Evolutionary conservation across 2,113 vertebrate genomes (phyloP).

Genomic region (Dicerorhinus sumatrensis): DNA sequence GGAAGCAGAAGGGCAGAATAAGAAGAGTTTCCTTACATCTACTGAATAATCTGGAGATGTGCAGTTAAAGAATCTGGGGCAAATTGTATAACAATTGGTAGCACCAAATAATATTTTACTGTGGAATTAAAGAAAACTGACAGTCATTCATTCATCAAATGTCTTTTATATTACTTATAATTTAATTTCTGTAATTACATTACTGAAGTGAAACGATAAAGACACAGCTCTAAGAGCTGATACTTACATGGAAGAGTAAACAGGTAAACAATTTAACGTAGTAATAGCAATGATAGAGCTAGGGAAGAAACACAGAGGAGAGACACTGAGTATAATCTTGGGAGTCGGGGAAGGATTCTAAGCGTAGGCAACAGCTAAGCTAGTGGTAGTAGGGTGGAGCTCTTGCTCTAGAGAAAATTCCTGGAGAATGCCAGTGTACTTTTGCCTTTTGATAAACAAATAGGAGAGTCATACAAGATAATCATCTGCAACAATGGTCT

Average conservation of each 20-base stretch:
- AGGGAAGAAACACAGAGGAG: not conserved
- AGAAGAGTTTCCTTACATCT: not conserved
- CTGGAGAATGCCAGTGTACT: accelerated
- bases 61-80: not conserved
- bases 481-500: not conserved
- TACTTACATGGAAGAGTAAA: not conserved
- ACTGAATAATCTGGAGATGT: not conserved
- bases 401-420: not conserved
- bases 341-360: no score
- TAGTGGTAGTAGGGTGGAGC: not conserved
- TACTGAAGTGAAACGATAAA: not conserved
- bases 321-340: not conserved
- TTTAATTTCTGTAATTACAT: not conserved
- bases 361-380: not conserved
- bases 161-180: not conserved
- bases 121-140: not conserved
- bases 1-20: not conserved
- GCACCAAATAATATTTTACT: not conserved
- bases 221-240: not conserved
- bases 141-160: not conserved
- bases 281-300: not conserved
- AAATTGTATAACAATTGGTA: not conserved
- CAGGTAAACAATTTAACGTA: not conserved
- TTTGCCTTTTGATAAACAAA: not conserved
- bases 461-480: not conserved